Evolutionary conservation across 1,140 invertebrate species (phyloP).

Genomic region (Trialeurodes vaporariorum): DNA sequence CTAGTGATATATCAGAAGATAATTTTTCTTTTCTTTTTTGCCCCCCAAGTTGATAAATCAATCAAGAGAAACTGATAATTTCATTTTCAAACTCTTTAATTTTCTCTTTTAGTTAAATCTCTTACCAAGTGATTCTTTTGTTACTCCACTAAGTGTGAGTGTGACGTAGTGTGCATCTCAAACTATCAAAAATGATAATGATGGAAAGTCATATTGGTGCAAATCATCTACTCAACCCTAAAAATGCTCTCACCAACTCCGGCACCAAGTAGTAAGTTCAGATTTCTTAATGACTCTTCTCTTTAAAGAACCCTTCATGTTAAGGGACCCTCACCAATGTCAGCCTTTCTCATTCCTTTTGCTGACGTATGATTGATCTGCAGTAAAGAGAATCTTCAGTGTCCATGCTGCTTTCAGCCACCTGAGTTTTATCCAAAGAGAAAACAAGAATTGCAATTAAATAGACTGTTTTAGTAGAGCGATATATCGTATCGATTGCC

Average conservation of each 20-base stretch:
- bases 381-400: not conserved
- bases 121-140: not conserved
- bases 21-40: not conserved
- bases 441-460: no score
- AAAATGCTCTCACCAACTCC: not conserved
- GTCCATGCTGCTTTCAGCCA: not conserved
- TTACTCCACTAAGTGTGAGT: not conserved
- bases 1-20: not conserved
- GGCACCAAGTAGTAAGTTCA: not conserved
- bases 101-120: not conserved
- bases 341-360: not conserved
- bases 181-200: not conserved
- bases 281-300: no score
- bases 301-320: no score
- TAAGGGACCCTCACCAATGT: no score
- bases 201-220: not conserved
- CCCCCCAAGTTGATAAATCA: no score
- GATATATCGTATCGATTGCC: no score
- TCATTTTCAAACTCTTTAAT: not conserved
- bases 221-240: not conserved
- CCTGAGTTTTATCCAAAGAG: not conserved
- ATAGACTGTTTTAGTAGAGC: no score
- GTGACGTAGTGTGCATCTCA: not conserved
- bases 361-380: not conserved
- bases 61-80: not conserved